A percentile compares a stretch with the other conserved stretches of the same genome.
Conservation (phyloP, 1,140 invertebrate species). For the Drosophila pectinifera region DNA sequence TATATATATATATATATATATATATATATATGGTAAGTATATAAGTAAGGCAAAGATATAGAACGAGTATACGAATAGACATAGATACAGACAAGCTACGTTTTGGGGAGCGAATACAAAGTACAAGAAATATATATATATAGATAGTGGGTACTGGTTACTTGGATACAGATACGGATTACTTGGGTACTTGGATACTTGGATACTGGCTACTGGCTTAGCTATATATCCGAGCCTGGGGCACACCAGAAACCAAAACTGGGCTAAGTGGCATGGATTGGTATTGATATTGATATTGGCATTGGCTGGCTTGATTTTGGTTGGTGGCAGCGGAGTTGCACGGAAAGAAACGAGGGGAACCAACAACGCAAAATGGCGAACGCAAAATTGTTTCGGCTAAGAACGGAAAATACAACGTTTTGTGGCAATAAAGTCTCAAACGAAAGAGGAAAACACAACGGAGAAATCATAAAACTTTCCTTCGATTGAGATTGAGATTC, state of each 20-base stretch:
- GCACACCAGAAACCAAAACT: conserved; percentile 42
- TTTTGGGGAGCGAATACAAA: conserved; percentile 30
- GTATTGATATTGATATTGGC: conserved; percentile 20
- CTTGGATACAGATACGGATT: conserved; percentile 1
- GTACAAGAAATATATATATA: conserved; percentile 20
- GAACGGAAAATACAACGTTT: conserved; percentile 9
- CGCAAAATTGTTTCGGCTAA: conserved; percentile 38
- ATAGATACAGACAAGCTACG: conserved; percentile 40
- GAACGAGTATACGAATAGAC: conserved; percentile 31
- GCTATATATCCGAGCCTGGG: conserved; percentile 20
- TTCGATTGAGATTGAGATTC: conserved; percentile 37
- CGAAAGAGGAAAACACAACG: conserved; percentile 42
- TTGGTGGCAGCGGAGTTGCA: conserved; percentile 30
- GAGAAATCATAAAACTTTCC: conserved; percentile 44
- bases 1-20: conserved; percentile 3
- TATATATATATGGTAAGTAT: not conserved
- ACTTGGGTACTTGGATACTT: not conserved
- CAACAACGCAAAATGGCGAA: conserved; percentile 30
- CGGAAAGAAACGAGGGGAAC: conserved; percentile 20
- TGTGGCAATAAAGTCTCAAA: conserved; percentile 70
- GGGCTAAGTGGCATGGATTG: conserved; percentile 30
- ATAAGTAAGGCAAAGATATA: conserved; percentile 23
- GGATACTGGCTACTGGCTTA: conserved; percentile 16
- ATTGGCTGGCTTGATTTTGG: conserved; percentile 42
- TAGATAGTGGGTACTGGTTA: conserved; percentile 31